Conservation (phyloP, 2,113 vertebrate species). For the Cranoglanis bouderius region DNA sequence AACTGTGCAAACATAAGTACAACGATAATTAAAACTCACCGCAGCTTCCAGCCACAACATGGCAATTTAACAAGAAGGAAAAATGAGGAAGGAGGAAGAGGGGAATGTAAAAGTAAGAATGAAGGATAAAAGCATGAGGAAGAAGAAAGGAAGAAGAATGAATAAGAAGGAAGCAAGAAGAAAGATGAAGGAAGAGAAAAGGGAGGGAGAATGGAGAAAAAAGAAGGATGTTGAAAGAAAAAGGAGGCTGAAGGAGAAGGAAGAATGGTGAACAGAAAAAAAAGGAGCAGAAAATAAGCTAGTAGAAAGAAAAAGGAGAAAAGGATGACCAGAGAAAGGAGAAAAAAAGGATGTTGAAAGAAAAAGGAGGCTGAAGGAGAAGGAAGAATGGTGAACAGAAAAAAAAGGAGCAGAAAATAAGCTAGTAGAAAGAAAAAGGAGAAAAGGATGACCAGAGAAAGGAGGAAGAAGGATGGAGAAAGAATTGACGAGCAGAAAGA, state of each 20-base stretch:
- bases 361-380: too few relatives aligned
- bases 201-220: accelerated
- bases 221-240: accelerated
- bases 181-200: background rate
- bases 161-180: background rate
- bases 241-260: too few relatives aligned
- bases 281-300: background rate
- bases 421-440: too few relatives aligned
- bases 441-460: too few relatives aligned
- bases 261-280: background rate
- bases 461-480: too few relatives aligned
- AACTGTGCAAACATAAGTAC: background rate
- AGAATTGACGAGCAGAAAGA: too few relatives aligned
- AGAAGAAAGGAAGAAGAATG: too few relatives aligned
- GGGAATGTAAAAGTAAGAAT: too few relatives aligned
- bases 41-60: background rate
- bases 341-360: background rate
- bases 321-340: too few relatives aligned
- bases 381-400: too few relatives aligned
- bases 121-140: accelerated
- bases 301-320: background rate
- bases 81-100: background rate
- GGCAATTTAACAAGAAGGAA: background rate
- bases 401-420: too few relatives aligned
- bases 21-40: background rate